These are phyloP conservation scores for Neoseiulus cucumeris DNA, from an alignment of 1,140 invertebrate genomes.

Conservation along the genomic window DNA sequence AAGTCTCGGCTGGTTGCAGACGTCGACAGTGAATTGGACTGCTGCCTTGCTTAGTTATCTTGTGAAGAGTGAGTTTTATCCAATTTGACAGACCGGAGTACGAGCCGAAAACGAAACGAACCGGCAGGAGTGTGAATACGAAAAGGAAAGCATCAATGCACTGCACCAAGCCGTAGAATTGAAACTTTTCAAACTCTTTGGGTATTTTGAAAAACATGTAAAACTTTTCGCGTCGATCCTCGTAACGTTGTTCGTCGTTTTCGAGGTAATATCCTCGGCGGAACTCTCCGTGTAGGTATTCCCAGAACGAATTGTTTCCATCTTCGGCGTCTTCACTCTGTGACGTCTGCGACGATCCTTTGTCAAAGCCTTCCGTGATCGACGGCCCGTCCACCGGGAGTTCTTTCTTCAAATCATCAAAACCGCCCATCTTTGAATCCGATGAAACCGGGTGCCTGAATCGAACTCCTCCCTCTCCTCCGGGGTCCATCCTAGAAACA, in stretches of 20 bases:
- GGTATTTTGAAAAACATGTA: slow-evolving; percentile 95
- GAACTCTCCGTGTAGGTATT: slow-evolving; percentile 63
- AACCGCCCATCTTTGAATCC: too few species aligned
- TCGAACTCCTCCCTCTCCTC: neutral
- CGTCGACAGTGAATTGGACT: slow-evolving; percentile 21
- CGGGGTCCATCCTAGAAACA: neutral
- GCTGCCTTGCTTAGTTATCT: neutral
- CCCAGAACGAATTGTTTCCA: slow-evolving; percentile 19
- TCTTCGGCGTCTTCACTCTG: neutral
- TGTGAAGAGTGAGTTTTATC: slow-evolving; percentile 9
- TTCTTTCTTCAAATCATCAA: too few species aligned
- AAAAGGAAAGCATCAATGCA: slow-evolving; percentile 96
- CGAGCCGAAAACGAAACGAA: slow-evolving; percentile 59
- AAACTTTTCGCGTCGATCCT: slow-evolving; percentile 76
- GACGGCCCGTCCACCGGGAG: too few species aligned
- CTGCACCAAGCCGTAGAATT: slow-evolving; percentile 84
- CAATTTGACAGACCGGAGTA: slow-evolving; percentile 21
- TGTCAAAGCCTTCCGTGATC: too few species aligned
- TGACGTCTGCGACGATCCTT: neutral
- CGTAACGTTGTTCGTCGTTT: slow-evolving; percentile 80
- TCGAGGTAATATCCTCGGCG: slow-evolving; percentile 74
- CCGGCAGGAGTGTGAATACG: slow-evolving; percentile 88
- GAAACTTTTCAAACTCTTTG: slow-evolving; percentile 58
- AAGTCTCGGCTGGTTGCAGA: slow-evolving; percentile 75
- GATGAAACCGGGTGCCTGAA: neutral